Evolutionary conservation across 2,888 invertebrate species (phyloP).

Genomic region (Nowickia ferox): DNA sequence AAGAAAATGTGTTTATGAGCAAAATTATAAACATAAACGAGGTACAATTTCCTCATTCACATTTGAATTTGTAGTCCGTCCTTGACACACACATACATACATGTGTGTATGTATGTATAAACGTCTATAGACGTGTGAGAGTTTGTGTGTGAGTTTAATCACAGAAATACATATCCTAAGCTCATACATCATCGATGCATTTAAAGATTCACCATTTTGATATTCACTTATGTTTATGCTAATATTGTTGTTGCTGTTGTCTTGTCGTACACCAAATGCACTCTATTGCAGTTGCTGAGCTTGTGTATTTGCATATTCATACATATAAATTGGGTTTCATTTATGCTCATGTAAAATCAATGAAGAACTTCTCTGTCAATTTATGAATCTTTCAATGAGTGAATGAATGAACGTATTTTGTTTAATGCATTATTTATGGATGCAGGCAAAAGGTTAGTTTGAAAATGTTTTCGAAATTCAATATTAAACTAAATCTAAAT

Average conservation of each 20-base stretch:
- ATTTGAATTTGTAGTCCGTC: not conserved
- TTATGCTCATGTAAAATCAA: conserved; percentile 66
- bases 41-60: not conserved
- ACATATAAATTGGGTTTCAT: conserved; percentile 28
- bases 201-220: conserved; percentile 36
- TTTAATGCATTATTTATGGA: conserved; percentile 36
- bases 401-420: conserved; percentile 43
- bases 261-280: not conserved
- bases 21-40: not conserved
- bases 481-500: too few relatives aligned
- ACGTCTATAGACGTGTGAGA: not conserved
- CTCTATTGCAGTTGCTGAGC: not conserved
- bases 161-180: conserved; percentile 6
- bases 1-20: not conserved
- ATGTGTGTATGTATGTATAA: not conserved
- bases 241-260: conserved; percentile 43
- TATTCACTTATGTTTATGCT: conserved; percentile 63
- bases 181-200: conserved; percentile 27
- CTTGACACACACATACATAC: not conserved
- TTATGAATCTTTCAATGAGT: conserved; percentile 32
- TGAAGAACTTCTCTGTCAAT: conserved; percentile 51
- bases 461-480: not conserved
- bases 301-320: conserved; percentile 2
- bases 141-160: not conserved
- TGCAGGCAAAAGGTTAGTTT: not conserved